Evolutionary conservation across 2,888 invertebrate species (phyloP).

Genomic region (Cheilosia vulpina): DNA sequence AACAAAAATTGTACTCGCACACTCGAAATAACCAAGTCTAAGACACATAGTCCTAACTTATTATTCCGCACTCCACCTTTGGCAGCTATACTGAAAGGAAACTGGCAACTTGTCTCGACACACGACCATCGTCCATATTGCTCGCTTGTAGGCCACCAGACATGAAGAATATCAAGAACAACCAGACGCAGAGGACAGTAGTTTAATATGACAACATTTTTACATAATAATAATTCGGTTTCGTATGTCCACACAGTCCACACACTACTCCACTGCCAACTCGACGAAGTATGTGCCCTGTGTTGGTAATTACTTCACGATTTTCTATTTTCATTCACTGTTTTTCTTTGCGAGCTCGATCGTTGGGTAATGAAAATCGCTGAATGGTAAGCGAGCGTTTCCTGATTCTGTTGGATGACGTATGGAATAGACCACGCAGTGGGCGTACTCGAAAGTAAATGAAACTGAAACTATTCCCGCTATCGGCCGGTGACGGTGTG

Average conservation of each 20-base stretch:
- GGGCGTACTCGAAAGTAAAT: conserved; percentile 5
- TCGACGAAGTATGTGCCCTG: conserved; percentile 1
- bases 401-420: conserved; percentile 31
- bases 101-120: conserved; percentile 38
- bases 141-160: conserved; percentile 49
- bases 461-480: conserved; percentile 23
- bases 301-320: conserved; percentile 34
- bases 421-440: not conserved
- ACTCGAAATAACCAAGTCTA: conserved; percentile 5
- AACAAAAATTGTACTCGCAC: conserved; percentile 12
- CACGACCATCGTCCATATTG: conserved; percentile 7
- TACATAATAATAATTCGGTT: conserved; percentile 23
- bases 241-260: not conserved
- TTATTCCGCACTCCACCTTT: conserved; percentile 44
- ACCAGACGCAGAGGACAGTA: conserved; percentile 20
- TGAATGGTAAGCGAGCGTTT: not conserved
- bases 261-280: not conserved
- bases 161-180: conserved; percentile 4
- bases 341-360: conserved; percentile 21
- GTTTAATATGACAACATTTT: conserved; percentile 25
- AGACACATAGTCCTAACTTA: conserved; percentile 26
- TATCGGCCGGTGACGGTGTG: not conserved
- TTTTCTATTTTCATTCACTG: conserved; percentile 59
- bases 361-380: conserved; percentile 27
- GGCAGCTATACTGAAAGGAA: conserved; percentile 36